A percentile compares a stretch with the other conserved stretches of the same genome.
These are phyloP conservation scores for Laterallus jamaicensis DNA, from an alignment of 2,113 vertebrate genomes.

Conservation along the genomic window DNA sequence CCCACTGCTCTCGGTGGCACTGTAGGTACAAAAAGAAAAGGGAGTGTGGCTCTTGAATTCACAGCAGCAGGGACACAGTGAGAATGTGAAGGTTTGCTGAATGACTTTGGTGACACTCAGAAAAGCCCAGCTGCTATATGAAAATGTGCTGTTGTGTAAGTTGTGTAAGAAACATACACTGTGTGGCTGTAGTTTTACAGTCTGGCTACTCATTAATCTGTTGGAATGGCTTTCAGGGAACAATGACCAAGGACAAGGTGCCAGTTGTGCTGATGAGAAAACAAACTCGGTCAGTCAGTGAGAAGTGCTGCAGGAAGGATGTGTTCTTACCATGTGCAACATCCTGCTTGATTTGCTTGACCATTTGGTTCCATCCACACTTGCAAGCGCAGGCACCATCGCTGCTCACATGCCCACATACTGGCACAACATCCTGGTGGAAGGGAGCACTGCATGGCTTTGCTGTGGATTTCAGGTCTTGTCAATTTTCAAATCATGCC, in stretches of 20 bases:
- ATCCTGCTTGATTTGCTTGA: background rate
- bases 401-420: accelerated
- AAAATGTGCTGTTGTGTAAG: background rate
- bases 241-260: background rate
- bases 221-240: background rate
- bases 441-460: background rate
- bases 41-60: background rate
- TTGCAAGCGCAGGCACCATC: accelerated
- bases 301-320: background rate
- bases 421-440: background rate
- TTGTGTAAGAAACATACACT: background rate
- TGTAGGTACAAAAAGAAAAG: background rate
- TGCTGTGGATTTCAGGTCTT: background rate
- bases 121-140: background rate
- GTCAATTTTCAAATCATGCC: background rate
- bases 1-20: background rate
- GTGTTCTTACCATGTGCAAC: accelerated
- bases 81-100: background rate
- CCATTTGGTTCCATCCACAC: accelerated
- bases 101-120: accelerated
- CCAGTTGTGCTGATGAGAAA: background rate
- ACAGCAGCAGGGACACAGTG: background rate
- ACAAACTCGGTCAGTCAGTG: background rate
- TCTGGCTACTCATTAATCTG: background rate
- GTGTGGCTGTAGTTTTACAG: background rate